phyloP scores from a whole-genome alignment of 2,888 invertebrate species.

The Salpingus planirostris region DNA sequence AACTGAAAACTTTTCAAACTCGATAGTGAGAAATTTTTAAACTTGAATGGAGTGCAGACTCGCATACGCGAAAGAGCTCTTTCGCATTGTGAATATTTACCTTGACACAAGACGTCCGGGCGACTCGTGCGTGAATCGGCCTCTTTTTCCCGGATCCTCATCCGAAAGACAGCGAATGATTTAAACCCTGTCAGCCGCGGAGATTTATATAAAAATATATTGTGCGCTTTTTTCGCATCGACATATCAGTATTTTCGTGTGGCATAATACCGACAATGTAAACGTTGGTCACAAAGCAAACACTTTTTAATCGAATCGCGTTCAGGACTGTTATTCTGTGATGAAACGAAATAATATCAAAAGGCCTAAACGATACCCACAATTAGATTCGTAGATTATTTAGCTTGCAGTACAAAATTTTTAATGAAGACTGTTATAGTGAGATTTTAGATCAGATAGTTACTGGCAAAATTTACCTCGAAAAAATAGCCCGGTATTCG shows the following conservation, averaged over 20 bases:
- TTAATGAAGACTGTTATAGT: slow-evolving; percentile 25
- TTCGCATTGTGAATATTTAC: no score
- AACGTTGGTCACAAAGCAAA: no score
- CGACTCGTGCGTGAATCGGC: no score
- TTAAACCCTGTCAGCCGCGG: background rate
- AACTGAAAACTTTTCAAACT: background rate
- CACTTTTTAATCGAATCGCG: slow-evolving; percentile 21
- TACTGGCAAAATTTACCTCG: background rate
- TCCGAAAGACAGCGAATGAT: no score
- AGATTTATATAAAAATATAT: slow-evolving; percentile 5
- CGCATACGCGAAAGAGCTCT: slow-evolving; percentile 7
- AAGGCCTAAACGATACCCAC: slow-evolving; percentile 26
- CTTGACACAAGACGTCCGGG: no score
- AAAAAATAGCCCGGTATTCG: slow-evolving; percentile 4
- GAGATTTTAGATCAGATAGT: slow-evolving; percentile 7
- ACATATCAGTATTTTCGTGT: slow-evolving; percentile 20
- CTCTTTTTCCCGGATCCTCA: no score
- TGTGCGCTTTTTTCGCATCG: slow-evolving; percentile 13
- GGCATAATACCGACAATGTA: no score
- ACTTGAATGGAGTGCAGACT: slow-evolving; percentile 5
- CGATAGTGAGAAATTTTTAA: background rate
- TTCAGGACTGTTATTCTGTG: slow-evolving; percentile 28
- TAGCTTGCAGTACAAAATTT: slow-evolving; percentile 29
- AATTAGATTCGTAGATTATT: no score
- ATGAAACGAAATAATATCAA: slow-evolving; percentile 26